Percentiles rank a stretch among this genome's conserved stretches.
phyloP scores from a whole-genome alignment of 2,888 invertebrate genomes.

The Scaptomyza reducta region DNA sequence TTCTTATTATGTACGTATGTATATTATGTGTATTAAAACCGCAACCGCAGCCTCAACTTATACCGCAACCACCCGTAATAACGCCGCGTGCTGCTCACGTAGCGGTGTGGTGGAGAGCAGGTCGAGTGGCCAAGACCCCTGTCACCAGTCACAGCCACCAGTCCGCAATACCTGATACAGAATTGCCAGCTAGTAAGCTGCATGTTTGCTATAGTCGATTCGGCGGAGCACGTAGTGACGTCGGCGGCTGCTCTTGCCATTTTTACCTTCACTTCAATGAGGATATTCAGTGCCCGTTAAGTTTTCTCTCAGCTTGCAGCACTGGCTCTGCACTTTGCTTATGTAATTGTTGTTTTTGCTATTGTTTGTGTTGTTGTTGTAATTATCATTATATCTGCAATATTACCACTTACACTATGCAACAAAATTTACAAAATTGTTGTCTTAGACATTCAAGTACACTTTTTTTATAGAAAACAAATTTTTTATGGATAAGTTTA shows the following conservation, averaged over 20 bases:
- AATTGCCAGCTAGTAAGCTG: slow-evolving; percentile 8
- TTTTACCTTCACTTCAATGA: slow-evolving; percentile 75
- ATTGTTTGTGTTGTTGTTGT: slow-evolving; percentile 59
- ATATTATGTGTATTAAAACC: slow-evolving; percentile 31
- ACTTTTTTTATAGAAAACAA: no score
- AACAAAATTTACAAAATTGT: no score
- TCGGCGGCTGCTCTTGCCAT: slow-evolving; percentile 51
- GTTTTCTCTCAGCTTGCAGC: slow-evolving; percentile 34
- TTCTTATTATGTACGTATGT: no score
- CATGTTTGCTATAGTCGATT: slow-evolving; percentile 14
- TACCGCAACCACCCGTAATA: slow-evolving; percentile 67
- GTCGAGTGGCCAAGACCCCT: slow-evolving; percentile 23
- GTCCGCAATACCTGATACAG: slow-evolving; percentile 11
- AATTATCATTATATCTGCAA: slow-evolving; percentile 75
- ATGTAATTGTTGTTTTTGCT: slow-evolving; percentile 32
- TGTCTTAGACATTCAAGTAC: no score
- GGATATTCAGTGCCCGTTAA: slow-evolving; percentile 77
- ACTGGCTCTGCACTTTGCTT: slow-evolving; percentile 26
- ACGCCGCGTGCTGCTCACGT: slow-evolving; percentile 77
- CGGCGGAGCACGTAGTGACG: slow-evolving; percentile 44
- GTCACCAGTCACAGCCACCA: slow-evolving; percentile 3
- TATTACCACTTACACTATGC: slow-evolving; percentile 72
- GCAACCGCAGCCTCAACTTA: slow-evolving; percentile 13
- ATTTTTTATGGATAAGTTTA: no score
- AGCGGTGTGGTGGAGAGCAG: slow-evolving; percentile 64